A percentile compares a stretch with the other conserved stretches of the same genome.
These are phyloP conservation scores for Trilocha varians DNA, from an alignment of 2,888 invertebrate species.

Conservation along the genomic window DNA sequence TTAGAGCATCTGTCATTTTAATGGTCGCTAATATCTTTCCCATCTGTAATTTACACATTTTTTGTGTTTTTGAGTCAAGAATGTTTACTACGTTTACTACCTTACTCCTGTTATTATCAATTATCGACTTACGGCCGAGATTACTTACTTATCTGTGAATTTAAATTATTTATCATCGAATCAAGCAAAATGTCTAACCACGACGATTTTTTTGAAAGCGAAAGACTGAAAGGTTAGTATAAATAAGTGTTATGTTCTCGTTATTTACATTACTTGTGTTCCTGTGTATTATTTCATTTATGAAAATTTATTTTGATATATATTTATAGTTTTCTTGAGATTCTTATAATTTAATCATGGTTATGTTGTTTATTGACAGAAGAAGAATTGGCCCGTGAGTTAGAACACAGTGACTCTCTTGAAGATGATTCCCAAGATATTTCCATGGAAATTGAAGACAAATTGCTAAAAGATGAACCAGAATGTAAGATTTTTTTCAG, in stretches of 20 bases:
- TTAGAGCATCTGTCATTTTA: too few species aligned
- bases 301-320: too few species aligned
- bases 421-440: slow-evolving; percentile 66
- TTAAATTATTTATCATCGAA: not conserved
- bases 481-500: slow-evolving; percentile 54
- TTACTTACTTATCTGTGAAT: too few species aligned
- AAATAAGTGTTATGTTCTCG: too few species aligned
- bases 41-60: too few species aligned
- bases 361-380: slow-evolving; percentile 35
- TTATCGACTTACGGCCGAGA: too few species aligned
- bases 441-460: slow-evolving; percentile 64
- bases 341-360: not conserved
- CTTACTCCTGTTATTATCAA: too few species aligned
- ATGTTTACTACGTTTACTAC: too few species aligned
- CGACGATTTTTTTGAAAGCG: slow-evolving; percentile 51
- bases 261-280: too few species aligned
- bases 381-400: slow-evolving; percentile 57
- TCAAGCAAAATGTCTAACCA: slow-evolving; percentile 12
- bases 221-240: slow-evolving; percentile 47
- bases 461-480: slow-evolving; percentile 62
- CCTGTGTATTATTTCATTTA: too few species aligned
- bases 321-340: not conserved
- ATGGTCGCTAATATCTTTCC: too few species aligned
- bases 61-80: too few species aligned
- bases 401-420: slow-evolving; percentile 66